Conservation (phyloP, 1,140 invertebrate species). For the Drosophila pruinosa region DNA sequence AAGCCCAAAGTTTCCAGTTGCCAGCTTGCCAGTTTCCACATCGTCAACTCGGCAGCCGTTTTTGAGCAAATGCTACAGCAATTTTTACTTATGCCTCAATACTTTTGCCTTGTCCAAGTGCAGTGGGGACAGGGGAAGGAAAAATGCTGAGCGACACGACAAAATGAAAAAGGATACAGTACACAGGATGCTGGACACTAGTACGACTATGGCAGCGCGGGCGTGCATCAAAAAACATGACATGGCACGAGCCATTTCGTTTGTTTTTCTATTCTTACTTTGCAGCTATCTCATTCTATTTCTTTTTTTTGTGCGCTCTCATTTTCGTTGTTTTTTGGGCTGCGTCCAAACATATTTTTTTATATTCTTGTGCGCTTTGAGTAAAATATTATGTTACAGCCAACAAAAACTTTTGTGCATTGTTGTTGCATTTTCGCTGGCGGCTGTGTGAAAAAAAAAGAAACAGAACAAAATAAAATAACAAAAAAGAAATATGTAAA, state of each 20-base stretch:
- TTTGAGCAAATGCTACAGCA: slow-evolving; percentile 69
- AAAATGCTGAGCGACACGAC: slow-evolving; percentile 48
- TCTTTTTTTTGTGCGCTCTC: slow-evolving; percentile 1
- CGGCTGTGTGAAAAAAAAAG: slow-evolving; percentile 29
- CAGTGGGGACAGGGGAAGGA: neutral
- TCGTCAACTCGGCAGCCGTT: slow-evolving; percentile 40
- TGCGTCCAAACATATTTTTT: slow-evolving; percentile 46
- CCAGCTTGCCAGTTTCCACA: slow-evolving; percentile 27
- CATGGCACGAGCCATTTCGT: slow-evolving; percentile 78
- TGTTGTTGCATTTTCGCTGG: slow-evolving; percentile 38
- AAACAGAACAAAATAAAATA: slow-evolving; percentile 17
- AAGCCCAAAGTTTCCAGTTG: slow-evolving; percentile 1
- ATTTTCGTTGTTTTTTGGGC: slow-evolving; percentile 33
- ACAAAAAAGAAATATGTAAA: neutral
- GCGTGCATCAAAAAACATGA: slow-evolving; percentile 75
- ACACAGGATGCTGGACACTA: slow-evolving; percentile 41
- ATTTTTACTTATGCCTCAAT: slow-evolving; percentile 79
- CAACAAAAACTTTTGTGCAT: slow-evolving; percentile 45
- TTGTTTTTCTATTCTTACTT: slow-evolving; percentile 73
- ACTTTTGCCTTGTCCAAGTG: slow-evolving; percentile 68
- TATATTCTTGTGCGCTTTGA: slow-evolving; percentile 60
- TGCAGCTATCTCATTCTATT: slow-evolving; percentile 25
- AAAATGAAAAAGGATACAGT: slow-evolving; percentile 40
- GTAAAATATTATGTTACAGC: slow-evolving; percentile 78
- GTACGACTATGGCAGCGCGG: slow-evolving; percentile 35